Conservation (phyloP, 2,888 invertebrate species). For the Autographa gamma region DNA sequence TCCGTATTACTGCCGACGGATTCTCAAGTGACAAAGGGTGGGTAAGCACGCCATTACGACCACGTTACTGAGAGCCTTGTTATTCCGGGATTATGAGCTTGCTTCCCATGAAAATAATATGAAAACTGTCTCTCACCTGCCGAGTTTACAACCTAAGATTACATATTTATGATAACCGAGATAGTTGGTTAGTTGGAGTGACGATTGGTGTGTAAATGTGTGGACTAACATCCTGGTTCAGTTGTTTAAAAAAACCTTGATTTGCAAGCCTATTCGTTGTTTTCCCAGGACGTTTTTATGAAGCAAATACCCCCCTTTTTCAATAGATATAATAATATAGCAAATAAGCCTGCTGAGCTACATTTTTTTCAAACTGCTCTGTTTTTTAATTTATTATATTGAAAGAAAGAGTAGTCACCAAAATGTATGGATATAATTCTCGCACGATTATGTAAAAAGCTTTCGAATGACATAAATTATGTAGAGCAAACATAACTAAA, state of each 20-base stretch:
- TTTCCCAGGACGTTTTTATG: no score
- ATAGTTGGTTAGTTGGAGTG: not conserved
- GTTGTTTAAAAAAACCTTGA: no score
- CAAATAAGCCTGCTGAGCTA: no score
- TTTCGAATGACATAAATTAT: conserved; percentile 4
- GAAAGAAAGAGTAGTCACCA: no score
- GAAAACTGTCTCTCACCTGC: conserved; percentile 26
- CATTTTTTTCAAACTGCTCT: no score
- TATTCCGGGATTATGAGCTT: conserved; percentile 64
- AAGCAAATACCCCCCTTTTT: no score
- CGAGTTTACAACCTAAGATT: not conserved
- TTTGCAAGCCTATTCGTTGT: no score
- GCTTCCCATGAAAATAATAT: conserved; percentile 54
- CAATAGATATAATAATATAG: no score
- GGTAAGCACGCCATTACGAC: conserved; percentile 65
- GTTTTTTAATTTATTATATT: no score
- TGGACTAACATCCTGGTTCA: no score
- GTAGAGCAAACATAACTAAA: not conserved
- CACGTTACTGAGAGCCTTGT: conserved; percentile 60
- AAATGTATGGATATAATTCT: not conserved
- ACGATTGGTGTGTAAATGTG: no score
- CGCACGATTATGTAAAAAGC: not conserved
- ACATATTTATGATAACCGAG: not conserved
- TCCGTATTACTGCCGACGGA: conserved; percentile 26
- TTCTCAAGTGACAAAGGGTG: conserved; percentile 62